These are phyloP conservation scores for Augochlora pura DNA, from an alignment of 1,140 invertebrate genomes.

Conservation along the genomic window DNA sequence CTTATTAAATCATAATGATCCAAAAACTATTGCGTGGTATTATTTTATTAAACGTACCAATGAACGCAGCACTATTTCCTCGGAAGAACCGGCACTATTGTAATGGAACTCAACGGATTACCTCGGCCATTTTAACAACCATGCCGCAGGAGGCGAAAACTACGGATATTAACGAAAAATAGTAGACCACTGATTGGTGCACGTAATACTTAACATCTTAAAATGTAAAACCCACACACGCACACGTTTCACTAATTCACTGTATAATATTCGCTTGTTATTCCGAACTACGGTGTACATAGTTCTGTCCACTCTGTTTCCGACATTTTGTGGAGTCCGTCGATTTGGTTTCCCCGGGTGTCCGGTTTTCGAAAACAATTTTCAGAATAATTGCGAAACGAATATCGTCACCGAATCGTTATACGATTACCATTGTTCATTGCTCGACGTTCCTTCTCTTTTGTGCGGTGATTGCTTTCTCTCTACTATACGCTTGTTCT, in stretches of 20 bases:
- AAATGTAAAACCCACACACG: not conserved
- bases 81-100: too few relatives aligned
- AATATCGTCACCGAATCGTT: not conserved
- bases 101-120: too few relatives aligned
- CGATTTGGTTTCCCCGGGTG: too few relatives aligned
- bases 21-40: too few relatives aligned
- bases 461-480: constrained; percentile 41
- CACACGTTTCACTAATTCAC: not conserved
- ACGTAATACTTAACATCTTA: not conserved
- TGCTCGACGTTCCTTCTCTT: not conserved
- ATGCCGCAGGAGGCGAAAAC: too few relatives aligned
- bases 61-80: too few relatives aligned
- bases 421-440: not conserved
- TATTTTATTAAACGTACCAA: too few relatives aligned
- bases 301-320: not conserved
- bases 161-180: not conserved
- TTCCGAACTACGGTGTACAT: not conserved
- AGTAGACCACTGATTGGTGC: not conserved
- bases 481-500: constrained; percentile 27
- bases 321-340: not conserved
- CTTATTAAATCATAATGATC: too few relatives aligned
- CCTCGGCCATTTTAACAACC: too few relatives aligned
- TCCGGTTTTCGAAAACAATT: too few relatives aligned
- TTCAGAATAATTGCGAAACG: not conserved
- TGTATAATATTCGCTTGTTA: not conserved